Percentiles rank a stretch among this genome's conserved stretches.
Evolutionary conservation across 1,140 invertebrate genomes (phyloP).

Genomic region (Aphelinus certus): DNA sequence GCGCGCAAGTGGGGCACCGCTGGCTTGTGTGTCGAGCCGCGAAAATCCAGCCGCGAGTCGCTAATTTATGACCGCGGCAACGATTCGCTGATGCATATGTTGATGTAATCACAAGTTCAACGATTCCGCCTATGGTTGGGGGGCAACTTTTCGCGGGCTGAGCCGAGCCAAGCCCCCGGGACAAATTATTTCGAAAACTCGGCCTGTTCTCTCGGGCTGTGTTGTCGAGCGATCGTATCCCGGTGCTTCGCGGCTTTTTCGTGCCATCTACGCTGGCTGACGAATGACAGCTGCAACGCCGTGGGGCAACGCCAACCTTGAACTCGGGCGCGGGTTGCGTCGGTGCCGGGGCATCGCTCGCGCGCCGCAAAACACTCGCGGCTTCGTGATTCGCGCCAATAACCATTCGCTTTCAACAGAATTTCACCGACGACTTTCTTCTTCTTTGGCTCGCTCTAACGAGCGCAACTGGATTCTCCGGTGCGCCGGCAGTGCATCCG

Average conservation of each 20-base stretch:
- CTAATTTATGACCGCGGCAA: neutral
- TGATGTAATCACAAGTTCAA: constrained; percentile 36
- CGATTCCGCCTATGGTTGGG: neutral
- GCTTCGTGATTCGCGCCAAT: constrained; percentile 15
- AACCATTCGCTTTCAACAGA: neutral
- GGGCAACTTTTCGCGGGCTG: no score
- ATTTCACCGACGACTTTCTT: no score
- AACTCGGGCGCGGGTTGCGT: constrained; percentile 1
- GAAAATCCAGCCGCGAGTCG: no score
- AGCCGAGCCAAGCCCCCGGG: neutral
- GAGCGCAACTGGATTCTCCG: no score
- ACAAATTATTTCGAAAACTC: constrained; percentile 16
- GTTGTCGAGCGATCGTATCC: neutral
- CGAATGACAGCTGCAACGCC: neutral
- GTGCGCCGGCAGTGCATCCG: no score
- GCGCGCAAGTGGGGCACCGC: neutral
- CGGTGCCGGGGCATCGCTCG: neutral
- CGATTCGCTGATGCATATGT: constrained; percentile 33
- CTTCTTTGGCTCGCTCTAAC: neutral
- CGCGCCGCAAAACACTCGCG: constrained; percentile 2
- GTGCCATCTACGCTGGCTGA: neutral
- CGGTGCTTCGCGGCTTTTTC: neutral
- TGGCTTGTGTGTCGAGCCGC: no score
- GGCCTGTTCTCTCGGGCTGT: constrained; percentile 5
- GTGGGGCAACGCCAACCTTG: neutral